Conservation (phyloP, 1,140 invertebrate genomes). For the Lithobius niger region DNA sequence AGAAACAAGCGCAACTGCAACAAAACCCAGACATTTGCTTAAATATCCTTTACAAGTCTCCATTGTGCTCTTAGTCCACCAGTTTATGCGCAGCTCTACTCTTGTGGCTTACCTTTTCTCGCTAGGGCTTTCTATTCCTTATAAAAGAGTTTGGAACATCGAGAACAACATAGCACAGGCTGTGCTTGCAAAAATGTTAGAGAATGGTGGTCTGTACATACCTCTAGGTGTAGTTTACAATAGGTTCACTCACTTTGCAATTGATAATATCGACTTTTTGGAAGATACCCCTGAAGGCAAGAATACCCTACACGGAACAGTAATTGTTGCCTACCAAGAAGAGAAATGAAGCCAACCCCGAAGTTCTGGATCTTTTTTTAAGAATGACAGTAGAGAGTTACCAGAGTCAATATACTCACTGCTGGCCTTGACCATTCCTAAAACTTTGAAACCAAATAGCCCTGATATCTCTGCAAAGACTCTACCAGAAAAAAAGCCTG, state of each 20-base stretch:
- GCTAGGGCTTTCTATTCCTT: constrained; percentile 11
- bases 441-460: background rate
- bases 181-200: constrained; percentile 3
- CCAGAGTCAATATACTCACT: background rate
- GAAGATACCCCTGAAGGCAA: constrained; percentile 23
- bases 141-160: constrained; percentile 7
- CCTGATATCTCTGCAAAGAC: background rate
- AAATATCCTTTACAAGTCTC: constrained; percentile 10
- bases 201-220: background rate
- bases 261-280: constrained; percentile 29
- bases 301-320: constrained; percentile 13
- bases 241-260: constrained; percentile 21
- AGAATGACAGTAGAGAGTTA: background rate
- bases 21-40: background rate
- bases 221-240: constrained; percentile 6
- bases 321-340: background rate
- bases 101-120: constrained; percentile 7
- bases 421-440: too few relatives aligned
- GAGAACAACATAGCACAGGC: constrained; percentile 6
- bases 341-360: background rate
- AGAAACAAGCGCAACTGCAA: background rate
- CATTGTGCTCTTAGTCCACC: constrained; percentile 10
- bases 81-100: constrained; percentile 1
- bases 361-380: background rate
- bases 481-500: background rate